Conservation (phyloP, 1,140 invertebrate species). For the Chrysopa pallens region DNA sequence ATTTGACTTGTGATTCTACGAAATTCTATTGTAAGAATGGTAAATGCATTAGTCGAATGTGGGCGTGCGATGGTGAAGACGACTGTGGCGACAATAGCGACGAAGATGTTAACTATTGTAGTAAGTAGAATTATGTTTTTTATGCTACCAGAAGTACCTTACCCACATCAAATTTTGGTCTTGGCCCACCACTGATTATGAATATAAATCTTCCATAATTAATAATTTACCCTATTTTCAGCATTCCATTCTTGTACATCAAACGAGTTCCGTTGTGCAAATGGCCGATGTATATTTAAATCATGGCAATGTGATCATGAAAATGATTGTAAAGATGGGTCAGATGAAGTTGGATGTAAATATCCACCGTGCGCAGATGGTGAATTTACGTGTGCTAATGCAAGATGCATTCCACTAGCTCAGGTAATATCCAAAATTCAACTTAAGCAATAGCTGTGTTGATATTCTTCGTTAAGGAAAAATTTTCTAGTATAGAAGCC, state of each 20-base stretch:
- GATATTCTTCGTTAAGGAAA: too few relatives aligned
- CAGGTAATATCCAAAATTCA: slow-evolving; percentile 41
- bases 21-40: slow-evolving; percentile 92
- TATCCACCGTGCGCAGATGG: slow-evolving; percentile 80
- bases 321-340: slow-evolving; percentile 88
- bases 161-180: not conserved
- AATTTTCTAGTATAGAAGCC: too few relatives aligned
- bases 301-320: slow-evolving; percentile 90
- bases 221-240: slow-evolving; percentile 25
- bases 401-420: slow-evolving; percentile 68
- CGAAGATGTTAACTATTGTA: slow-evolving; percentile 82
- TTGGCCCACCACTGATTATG: slow-evolving; percentile 1
- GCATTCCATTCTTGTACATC: slow-evolving; percentile 82
- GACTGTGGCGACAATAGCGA: slow-evolving; percentile 91
- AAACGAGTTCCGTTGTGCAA: slow-evolving; percentile 86
- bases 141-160: slow-evolving; percentile 1
- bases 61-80: slow-evolving; percentile 91
- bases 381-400: slow-evolving; percentile 86
- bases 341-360: slow-evolving; percentile 80
- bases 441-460: too few relatives aligned
- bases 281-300: slow-evolving; percentile 87
- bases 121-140: slow-evolving; percentile 30
- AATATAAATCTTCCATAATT: slow-evolving; percentile 2
- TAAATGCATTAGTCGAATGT: slow-evolving; percentile 87
- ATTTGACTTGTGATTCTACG: slow-evolving; percentile 68